Percentiles rank a stretch among this genome's conserved stretches.
Conservation (phyloP, 2,888 invertebrate species). For the Drosophila falleni region DNA sequence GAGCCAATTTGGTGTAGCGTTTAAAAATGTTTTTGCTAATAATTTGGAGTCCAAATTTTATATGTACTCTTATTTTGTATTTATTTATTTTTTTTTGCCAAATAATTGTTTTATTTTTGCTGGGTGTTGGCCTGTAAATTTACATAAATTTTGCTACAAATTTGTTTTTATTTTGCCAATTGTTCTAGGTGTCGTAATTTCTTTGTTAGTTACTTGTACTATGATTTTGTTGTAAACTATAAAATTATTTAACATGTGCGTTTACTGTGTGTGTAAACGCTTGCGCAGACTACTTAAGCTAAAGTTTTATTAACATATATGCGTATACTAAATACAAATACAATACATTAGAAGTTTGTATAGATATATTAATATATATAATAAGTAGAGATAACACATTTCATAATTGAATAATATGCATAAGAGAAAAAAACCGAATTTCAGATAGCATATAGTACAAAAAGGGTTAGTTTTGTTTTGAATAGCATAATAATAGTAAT, state of each 20-base stretch:
- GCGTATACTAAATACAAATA: slow-evolving; percentile 44
- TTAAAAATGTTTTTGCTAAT: slow-evolving; percentile 41
- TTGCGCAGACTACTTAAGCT: slow-evolving; percentile 63
- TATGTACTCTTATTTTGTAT: slow-evolving; percentile 22
- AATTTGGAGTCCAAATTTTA: slow-evolving; percentile 26
- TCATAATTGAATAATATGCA: slow-evolving; percentile 58
- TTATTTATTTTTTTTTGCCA: slow-evolving; percentile 37
- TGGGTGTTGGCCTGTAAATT: slow-evolving; percentile 29
- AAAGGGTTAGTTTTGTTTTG: slow-evolving; percentile 33
- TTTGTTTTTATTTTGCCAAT: slow-evolving; percentile 46
- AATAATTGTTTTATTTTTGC: slow-evolving; percentile 47
- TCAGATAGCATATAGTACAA: slow-evolving; percentile 41
- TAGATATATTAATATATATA: slow-evolving; percentile 23
- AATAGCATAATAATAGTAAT: slow-evolving; percentile 27
- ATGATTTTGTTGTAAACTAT: slow-evolving; percentile 52
- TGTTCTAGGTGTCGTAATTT: slow-evolving; percentile 24
- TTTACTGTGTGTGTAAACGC: slow-evolving; percentile 62
- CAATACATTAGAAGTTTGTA: slow-evolving; percentile 40
- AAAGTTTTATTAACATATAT: slow-evolving; percentile 25
- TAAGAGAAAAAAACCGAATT: slow-evolving; percentile 48
- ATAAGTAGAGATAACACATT: slow-evolving; percentile 53
- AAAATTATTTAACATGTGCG: slow-evolving; percentile 73
- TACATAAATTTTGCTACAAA: slow-evolving; percentile 48
- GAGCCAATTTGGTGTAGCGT: slow-evolving; percentile 55
- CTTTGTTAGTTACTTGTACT: slow-evolving; percentile 71